Conservation (phyloP, 2,113 vertebrate genomes). For the Cheilinus undulatus region DNA sequence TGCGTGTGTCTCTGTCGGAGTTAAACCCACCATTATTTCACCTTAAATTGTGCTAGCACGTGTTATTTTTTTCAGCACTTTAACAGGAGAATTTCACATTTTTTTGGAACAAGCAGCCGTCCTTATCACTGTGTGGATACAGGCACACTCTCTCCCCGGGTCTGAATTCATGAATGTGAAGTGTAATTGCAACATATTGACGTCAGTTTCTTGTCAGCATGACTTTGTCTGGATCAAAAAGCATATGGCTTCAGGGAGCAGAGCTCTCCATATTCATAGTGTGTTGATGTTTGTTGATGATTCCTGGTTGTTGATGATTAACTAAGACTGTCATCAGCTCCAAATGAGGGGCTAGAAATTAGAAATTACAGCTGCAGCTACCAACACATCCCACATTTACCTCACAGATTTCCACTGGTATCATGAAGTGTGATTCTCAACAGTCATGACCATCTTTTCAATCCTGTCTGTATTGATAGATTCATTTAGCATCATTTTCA, state of each 20-base stretch:
- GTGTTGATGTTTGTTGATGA: slow-evolving; percentile 47
- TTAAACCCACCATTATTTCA: not conserved
- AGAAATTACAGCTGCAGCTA: slow-evolving; percentile 37
- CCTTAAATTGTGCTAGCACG: not conserved
- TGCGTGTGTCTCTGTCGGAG: not conserved
- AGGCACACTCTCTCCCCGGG: slow-evolving; percentile 19
- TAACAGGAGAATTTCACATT: not conserved
- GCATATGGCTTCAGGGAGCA: slow-evolving; percentile 66
- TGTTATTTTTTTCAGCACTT: not conserved
- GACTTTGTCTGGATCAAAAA: slow-evolving; percentile 53
- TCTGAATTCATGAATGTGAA: slow-evolving; percentile 41
- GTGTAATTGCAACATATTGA: slow-evolving; percentile 62
- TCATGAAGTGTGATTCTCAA: too few species aligned
- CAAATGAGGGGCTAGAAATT: slow-evolving; percentile 29
- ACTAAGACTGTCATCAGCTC: slow-evolving; percentile 37
- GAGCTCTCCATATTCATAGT: slow-evolving; percentile 44
- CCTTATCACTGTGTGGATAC: slow-evolving; percentile 7
- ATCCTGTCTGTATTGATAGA: too few species aligned
- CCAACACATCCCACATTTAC: slow-evolving; percentile 4
- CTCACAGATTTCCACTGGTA: not conserved
- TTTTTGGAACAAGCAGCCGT: not conserved
- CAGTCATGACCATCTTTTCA: too few species aligned
- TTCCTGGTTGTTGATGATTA: slow-evolving; percentile 54
- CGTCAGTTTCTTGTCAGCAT: slow-evolving; percentile 53
- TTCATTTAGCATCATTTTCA: too few species aligned